Evolutionary conservation across 53 echinoderm and acorn worm species (phyloP).

Genomic region (Luidia sarsii): DNA sequence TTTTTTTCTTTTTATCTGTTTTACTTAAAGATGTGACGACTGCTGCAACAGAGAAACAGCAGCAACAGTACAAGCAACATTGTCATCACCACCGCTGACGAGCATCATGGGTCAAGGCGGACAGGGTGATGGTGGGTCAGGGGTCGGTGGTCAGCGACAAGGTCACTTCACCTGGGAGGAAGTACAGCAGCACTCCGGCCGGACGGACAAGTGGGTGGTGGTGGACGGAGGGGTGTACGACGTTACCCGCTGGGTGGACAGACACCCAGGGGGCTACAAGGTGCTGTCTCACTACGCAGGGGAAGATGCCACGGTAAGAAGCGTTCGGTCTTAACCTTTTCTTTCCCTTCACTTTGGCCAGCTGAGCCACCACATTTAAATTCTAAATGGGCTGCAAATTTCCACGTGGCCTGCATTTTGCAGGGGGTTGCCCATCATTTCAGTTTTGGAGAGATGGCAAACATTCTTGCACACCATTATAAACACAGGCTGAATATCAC

Average conservation of each 20-base stretch:
- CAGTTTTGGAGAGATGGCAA: too few species aligned
- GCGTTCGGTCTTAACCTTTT: too few species aligned
- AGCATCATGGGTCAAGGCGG: slow-evolving; percentile 59
- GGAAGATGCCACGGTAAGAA: slow-evolving; percentile 94
- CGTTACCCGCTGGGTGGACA: slow-evolving; percentile 75
- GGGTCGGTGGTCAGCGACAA: neutral
- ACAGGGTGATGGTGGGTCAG: slow-evolving; percentile 20
- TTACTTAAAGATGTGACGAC: too few species aligned
- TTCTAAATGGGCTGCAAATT: too few species aligned
- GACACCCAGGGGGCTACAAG: slow-evolving; percentile 85
- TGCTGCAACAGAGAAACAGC: too few species aligned
- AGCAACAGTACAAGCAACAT: neutral
- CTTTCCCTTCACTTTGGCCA: too few species aligned
- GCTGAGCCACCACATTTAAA: too few species aligned
- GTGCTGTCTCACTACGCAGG: slow-evolving; percentile 91
- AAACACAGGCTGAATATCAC: too few species aligned
- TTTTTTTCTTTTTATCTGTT: too few species aligned
- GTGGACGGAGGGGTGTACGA: slow-evolving; percentile 87
- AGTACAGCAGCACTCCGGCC: slow-evolving; percentile 69
- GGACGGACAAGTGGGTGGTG: slow-evolving; percentile 85
- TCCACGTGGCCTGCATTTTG: too few species aligned
- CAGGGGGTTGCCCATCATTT: too few species aligned
- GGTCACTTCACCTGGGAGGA: slow-evolving; percentile 75
- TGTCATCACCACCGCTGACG: neutral
- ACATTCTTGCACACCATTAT: too few species aligned